phyloP scores from a whole-genome alignment of 2,888 invertebrate species.

The Dioctria rufipes region DNA sequence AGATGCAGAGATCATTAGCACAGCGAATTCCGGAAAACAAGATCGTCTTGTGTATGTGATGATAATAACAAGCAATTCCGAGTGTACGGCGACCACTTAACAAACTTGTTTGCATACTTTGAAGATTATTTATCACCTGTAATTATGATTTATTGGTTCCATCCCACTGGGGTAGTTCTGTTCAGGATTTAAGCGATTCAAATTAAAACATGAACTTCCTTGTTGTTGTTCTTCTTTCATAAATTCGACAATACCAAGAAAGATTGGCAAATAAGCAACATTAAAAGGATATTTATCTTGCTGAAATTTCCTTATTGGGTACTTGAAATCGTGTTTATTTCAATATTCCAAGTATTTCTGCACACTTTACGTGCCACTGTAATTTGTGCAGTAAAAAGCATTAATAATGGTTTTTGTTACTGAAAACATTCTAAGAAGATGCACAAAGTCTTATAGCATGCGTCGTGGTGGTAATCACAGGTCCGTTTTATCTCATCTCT shows the following conservation, averaged over 20 bases:
- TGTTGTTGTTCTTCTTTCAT: not conserved
- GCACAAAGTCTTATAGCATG: constrained; percentile 24
- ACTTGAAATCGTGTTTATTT: no score
- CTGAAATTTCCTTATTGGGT: no score
- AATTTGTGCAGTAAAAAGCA: not conserved
- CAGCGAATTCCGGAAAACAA: constrained; percentile 46
- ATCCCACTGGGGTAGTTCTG: constrained; percentile 19
- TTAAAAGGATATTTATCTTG: no score
- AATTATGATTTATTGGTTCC: constrained; percentile 43
- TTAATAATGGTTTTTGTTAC: not conserved
- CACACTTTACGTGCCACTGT: no score
- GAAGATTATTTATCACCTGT: constrained; percentile 50
- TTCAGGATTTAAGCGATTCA: constrained; percentile 29
- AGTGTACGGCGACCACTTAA: constrained; percentile 26
- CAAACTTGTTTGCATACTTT: constrained; percentile 48
- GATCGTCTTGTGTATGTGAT: not conserved
- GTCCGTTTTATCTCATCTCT: not conserved
- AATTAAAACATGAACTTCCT: constrained; percentile 18
- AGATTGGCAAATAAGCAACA: no score
- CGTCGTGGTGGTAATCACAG: constrained; percentile 2
- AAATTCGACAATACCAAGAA: not conserved
- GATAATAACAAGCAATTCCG: constrained; percentile 2
- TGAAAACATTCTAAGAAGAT: constrained; percentile 5
- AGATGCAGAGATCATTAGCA: constrained; percentile 39
- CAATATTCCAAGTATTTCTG: no score